Evolutionary conservation across 1,140 invertebrate genomes (phyloP).

Genomic region (Phthorimaea operculella): DNA sequence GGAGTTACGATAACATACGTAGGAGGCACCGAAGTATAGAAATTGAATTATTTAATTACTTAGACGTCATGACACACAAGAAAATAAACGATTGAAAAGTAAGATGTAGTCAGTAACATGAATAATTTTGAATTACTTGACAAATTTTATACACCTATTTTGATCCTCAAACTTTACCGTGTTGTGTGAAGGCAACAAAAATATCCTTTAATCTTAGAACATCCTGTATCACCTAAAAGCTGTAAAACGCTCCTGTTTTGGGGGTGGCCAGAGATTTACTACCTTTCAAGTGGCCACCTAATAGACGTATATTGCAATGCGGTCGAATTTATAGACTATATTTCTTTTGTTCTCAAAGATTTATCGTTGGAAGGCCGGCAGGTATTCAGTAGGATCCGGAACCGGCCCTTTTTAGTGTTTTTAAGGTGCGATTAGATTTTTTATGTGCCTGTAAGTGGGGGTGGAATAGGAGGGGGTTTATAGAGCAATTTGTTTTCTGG

Average conservation of each 20-base stretch:
- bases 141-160: too few species aligned
- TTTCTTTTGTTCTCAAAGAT: slow-evolving; percentile 52
- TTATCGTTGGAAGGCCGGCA: slow-evolving; percentile 25
- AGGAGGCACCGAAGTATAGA: too few species aligned
- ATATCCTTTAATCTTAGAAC: neutral
- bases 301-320: slow-evolving; percentile 59
- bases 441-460: slow-evolving; percentile 9
- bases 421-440: slow-evolving; percentile 27
- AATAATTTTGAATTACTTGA: too few species aligned
- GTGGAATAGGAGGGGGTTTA: too few species aligned
- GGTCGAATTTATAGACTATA: slow-evolving; percentile 52
- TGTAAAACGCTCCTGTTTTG: slow-evolving; percentile 45
- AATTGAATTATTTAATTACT: too few species aligned
- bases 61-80: too few species aligned
- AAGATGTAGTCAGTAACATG: too few species aligned
- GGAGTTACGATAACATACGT: too few species aligned
- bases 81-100: too few species aligned
- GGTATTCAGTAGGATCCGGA: slow-evolving; percentile 18
- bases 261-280: slow-evolving; percentile 48
- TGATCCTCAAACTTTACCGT: too few species aligned
- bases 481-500: neutral
- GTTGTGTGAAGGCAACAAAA: too few species aligned
- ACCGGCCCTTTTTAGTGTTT: slow-evolving; percentile 28
- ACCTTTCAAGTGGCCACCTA: slow-evolving; percentile 47
- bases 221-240: slow-evolving; percentile 19